phyloP scores from a whole-genome alignment of 2,113 vertebrate genomes.

The Malurus melanocephalus region DNA sequence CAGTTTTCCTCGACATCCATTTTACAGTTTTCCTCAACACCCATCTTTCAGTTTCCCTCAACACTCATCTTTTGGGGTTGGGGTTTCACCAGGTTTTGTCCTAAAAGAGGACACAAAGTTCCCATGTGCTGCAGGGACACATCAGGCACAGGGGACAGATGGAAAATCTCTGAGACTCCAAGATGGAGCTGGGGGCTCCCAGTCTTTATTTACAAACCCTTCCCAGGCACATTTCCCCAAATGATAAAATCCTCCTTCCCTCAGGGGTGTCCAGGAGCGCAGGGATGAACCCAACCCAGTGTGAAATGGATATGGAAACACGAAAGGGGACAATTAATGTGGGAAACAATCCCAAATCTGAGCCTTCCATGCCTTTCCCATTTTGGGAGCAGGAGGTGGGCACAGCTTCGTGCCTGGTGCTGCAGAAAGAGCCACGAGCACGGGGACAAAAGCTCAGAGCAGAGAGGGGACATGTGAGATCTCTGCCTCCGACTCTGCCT shows the following conservation, averaged over 20 bases:
- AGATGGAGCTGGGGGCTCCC: background rate
- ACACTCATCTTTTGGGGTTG: background rate
- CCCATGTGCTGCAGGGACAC: background rate
- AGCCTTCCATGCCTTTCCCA: accelerated
- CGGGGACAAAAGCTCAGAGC: background rate
- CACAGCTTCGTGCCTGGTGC: background rate
- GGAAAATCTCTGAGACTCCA: background rate
- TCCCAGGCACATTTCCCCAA: background rate
- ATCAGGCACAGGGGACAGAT: background rate
- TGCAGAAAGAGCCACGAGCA: background rate
- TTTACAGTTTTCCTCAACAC: background rate
- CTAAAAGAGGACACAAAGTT: background rate
- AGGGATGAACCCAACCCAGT: background rate
- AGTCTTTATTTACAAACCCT: background rate
- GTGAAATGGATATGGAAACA: background rate
- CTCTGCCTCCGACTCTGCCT: background rate
- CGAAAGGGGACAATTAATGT: accelerated
- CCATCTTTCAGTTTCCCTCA: background rate
- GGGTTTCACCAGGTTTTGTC: background rate
- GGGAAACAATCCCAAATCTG: background rate
- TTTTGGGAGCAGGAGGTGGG: background rate
- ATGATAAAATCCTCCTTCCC: background rate
- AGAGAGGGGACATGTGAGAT: background rate
- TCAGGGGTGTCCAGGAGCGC: background rate
- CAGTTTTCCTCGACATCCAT: background rate